A percentile compares a stretch with the other conserved stretches of the same genome.
phyloP scores from a whole-genome alignment of 2,113 vertebrate genomes.

The Rhinopithecus roxellana region DNA sequence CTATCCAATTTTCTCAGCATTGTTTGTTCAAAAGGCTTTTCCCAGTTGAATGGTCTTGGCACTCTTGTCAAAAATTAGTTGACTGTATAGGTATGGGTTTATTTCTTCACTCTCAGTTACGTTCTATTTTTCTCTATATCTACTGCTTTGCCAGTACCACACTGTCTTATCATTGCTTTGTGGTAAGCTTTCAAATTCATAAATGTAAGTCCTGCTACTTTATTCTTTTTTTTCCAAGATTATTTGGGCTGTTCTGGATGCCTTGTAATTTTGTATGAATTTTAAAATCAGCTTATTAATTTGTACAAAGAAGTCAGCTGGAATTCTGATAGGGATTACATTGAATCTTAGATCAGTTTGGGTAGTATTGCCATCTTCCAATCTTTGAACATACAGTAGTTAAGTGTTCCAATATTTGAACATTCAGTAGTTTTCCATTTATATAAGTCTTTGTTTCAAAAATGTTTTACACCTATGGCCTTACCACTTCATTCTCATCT shows the following conservation, averaged over 20 bases:
- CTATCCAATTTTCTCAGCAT: not conserved
- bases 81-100: not conserved
- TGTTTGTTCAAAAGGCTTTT: not conserved
- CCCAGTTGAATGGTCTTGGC: not conserved
- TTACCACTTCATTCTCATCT: not conserved
- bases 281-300: not conserved
- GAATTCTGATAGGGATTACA: not conserved
- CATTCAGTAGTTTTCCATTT: not conserved
- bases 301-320: not conserved
- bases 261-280: not conserved
- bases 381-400: not conserved
- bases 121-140: not conserved
- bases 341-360: not conserved
- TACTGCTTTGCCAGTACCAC: not conserved
- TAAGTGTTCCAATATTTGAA: not conserved
- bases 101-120: not conserved
- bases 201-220: not conserved
- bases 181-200: not conserved
- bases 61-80: not conserved
- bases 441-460: not conserved
- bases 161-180: not conserved
- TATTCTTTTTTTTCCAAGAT: not conserved
- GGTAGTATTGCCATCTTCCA: not conserved
- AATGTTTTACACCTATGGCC: not conserved
- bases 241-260: not conserved